Evolutionary conservation across 2,113 vertebrate genomes (phyloP).

Genomic region (Tenebrosternarchus preto): DNA sequence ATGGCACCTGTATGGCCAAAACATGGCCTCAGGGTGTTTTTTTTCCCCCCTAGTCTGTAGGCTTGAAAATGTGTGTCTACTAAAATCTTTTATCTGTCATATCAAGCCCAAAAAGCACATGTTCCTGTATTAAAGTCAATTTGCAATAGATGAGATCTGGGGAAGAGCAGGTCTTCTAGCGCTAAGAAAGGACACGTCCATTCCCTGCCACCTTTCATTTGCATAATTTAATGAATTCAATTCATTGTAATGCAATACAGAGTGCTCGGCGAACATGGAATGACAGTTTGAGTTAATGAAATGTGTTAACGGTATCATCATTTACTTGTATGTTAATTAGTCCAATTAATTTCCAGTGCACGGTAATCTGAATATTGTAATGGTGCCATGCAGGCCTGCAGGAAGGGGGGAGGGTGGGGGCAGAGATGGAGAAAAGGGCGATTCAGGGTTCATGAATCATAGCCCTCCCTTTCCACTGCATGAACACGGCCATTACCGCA

Average conservation of each 20-base stretch:
- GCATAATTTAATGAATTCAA: conserved; percentile 82
- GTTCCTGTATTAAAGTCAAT: conserved; percentile 61
- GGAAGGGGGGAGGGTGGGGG: conserved; percentile 63
- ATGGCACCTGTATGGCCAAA: conserved; percentile 1
- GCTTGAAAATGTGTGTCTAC: conserved; percentile 51
- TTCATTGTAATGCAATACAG: conserved; percentile 82
- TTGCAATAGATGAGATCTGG: conserved; percentile 46
- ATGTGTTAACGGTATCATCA: conserved; percentile 85
- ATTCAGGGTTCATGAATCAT: conserved; percentile 54
- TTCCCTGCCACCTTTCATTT: conserved; percentile 75
- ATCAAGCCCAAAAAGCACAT: conserved; percentile 62
- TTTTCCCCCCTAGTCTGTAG: neutral
- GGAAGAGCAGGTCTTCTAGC: conserved; percentile 56
- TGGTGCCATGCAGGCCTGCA: conserved; percentile 76
- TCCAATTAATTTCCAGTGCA: conserved; percentile 82
- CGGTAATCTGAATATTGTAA: conserved; percentile 83
- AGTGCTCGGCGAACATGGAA: conserved; percentile 78
- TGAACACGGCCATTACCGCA: conserved; percentile 42
- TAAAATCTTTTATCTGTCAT: conserved; percentile 64
- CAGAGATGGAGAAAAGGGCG: conserved; percentile 61
- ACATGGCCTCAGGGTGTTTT: neutral
- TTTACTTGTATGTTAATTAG: conserved; percentile 86
- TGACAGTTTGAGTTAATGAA: conserved; percentile 86
- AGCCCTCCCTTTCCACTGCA: conserved; percentile 47
- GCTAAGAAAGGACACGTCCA: conserved; percentile 63